A percentile compares a stretch with the other conserved stretches of the same genome.
Conservation (phyloP, 2,113 vertebrate genomes). For the Saguinus imperator region DNA sequence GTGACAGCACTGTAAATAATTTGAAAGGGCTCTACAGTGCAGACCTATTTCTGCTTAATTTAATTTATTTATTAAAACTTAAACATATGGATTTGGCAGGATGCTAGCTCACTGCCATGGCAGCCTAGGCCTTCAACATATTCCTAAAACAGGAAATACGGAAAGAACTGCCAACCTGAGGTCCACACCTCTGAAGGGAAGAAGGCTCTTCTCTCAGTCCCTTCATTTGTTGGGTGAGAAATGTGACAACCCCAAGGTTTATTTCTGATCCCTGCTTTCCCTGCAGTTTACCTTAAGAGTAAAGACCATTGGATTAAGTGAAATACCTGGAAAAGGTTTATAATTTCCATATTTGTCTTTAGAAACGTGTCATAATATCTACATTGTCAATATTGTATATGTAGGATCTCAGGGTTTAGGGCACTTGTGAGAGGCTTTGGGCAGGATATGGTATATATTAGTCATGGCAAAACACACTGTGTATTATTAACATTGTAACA, state of each 20-base stretch:
- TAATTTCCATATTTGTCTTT: background rate
- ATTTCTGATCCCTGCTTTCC: background rate
- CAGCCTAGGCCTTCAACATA: background rate
- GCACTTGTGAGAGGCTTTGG: fast-evolving
- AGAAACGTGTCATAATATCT: background rate
- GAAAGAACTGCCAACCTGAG: background rate
- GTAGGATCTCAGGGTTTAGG: background rate
- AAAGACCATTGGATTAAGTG: background rate
- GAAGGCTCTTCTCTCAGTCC: background rate
- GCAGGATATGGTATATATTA: background rate
- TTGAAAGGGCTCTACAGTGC: slow-evolving; percentile 73
- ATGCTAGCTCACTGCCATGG: slow-evolving; percentile 25
- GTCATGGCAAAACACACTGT: background rate
- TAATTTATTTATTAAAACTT: slow-evolving; percentile 71
- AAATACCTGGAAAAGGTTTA: background rate
- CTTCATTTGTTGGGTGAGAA: background rate
- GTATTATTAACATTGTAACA: background rate
- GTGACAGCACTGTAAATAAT: slow-evolving; percentile 56
- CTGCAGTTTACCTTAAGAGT: background rate
- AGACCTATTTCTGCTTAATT: slow-evolving; percentile 65
- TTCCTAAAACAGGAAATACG: background rate
- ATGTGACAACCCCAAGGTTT: background rate
- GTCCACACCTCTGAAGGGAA: background rate
- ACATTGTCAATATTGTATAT: too few relatives aligned
- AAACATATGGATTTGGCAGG: slow-evolving; percentile 55